These are phyloP conservation scores for Procambarus virginalis DNA, from an alignment of 1,140 invertebrate species.

Conservation along the genomic window DNA sequence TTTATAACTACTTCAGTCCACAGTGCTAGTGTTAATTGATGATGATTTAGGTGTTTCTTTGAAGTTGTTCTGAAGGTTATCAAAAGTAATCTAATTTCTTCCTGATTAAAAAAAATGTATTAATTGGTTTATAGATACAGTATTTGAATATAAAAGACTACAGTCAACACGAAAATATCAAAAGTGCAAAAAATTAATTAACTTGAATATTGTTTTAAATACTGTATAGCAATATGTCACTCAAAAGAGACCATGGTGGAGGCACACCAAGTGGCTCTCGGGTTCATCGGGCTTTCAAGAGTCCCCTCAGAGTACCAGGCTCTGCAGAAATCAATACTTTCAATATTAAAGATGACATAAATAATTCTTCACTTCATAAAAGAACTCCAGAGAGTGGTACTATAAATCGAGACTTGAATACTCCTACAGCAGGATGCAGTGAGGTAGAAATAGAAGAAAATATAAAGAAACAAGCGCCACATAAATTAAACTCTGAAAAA, in stretches of 20 bases:
- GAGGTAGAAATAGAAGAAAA: neutral
- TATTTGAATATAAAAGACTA: no score
- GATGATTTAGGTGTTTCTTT: neutral
- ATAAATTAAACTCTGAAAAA: neutral
- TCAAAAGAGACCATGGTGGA: neutral
- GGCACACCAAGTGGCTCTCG: slow-evolving; percentile 8
- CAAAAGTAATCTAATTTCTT: neutral
- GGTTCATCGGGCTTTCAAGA: slow-evolving; percentile 44
- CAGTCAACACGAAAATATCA: neutral
- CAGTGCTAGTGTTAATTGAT: no score
- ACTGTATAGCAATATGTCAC: neutral
- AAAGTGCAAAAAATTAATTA: neutral
- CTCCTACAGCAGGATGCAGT: neutral
- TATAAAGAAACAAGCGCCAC: neutral
- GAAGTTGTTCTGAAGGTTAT: neutral
- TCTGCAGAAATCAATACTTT: neutral
- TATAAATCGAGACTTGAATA: neutral
- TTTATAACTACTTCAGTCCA: no score
- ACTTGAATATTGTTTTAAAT: no score
- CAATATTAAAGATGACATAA: neutral
- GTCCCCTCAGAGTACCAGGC: slow-evolving; percentile 23
- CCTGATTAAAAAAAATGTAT: neutral
- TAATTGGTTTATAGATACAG: no score
- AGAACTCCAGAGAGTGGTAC: neutral
- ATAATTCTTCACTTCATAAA: neutral